Conservation (phyloP, 2,888 invertebrate species). For the Tinea pellionella region DNA sequence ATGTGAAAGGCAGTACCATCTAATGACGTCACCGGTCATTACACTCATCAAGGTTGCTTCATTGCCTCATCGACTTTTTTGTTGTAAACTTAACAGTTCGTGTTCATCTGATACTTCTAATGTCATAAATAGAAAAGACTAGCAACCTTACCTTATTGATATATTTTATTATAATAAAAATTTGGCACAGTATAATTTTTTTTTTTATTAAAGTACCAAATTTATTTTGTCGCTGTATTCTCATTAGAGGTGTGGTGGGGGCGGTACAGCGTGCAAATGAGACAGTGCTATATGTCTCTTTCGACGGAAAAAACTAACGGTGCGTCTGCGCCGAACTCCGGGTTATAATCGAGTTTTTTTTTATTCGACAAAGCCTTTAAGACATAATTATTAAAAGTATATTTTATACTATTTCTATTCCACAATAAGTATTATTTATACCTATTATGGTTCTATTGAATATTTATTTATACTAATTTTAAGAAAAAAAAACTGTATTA, state of each 20-base stretch:
- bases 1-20: background rate
- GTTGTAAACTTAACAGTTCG: background rate
- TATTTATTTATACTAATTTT: too few species aligned
- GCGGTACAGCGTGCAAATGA: background rate
- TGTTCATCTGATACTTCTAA: too few species aligned
- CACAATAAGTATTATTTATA: background rate
- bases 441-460: too few species aligned
- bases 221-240: background rate
- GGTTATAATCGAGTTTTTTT: background rate
- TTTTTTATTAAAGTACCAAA: background rate
- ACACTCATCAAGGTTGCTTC: background rate
- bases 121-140: too few species aligned
- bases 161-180: too few species aligned
- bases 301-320: background rate
- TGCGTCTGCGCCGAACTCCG: background rate
- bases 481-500: too few species aligned
- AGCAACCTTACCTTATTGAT: too few species aligned
- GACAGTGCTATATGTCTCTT: background rate
- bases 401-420: background rate
- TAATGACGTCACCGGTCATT: background rate
- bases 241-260: background rate
- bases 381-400: background rate
- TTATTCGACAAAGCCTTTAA: background rate
- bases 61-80: background rate
- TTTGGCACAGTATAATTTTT: too few species aligned